Percentiles rank a stretch among this genome's conserved stretches.
Conservation (phyloP, 2,797 vertebrate genomes). For the Malacoctenus gilli region DNA sequence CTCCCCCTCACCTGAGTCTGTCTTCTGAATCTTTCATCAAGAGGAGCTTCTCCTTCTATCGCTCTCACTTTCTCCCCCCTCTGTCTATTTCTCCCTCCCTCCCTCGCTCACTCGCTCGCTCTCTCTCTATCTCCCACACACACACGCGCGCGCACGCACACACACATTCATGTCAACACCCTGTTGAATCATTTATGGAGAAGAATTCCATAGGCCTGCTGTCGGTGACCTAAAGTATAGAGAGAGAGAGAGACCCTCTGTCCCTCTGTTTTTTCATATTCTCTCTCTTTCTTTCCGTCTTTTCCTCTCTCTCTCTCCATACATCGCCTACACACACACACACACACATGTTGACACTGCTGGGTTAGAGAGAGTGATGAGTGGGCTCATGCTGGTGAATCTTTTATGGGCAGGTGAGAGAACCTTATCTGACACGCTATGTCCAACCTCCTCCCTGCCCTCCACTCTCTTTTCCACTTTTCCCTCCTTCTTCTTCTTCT, state of each 20-base stretch:
- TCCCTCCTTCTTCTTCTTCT: conserved; percentile 12
- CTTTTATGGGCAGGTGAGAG: conserved; percentile 77
- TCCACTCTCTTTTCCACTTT: conserved; percentile 54
- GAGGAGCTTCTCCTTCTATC: conserved; percentile 54
- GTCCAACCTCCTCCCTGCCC: conserved; percentile 69
- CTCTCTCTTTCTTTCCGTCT: conserved; percentile 14
- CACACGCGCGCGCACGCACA: conserved; percentile 16
- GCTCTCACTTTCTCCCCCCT: conserved; percentile 18
- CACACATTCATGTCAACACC: conserved; percentile 36
- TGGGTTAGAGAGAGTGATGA: conserved; percentile 72
- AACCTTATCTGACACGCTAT: conserved; percentile 74
- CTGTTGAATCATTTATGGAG: conserved; percentile 77
- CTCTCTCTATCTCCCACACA: neutral
- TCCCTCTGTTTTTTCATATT: conserved; percentile 19
- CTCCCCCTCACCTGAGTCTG: conserved; percentile 76
- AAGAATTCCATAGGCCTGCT: conserved; percentile 72
- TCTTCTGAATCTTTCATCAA: conserved; percentile 80
- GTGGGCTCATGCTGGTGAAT: conserved; percentile 74
- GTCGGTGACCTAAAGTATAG: conserved; percentile 56
- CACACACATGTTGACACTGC: conserved; percentile 53
- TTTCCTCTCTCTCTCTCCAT: conserved; percentile 17
- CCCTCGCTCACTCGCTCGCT: neutral
- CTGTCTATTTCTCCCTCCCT: neutral
- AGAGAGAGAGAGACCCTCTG: conserved; percentile 29
- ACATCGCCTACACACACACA: conserved; percentile 26